Base-by-base conservation (phyloP, 92 coral and sea anemone genomes). In the Metridium senile region DNA sequence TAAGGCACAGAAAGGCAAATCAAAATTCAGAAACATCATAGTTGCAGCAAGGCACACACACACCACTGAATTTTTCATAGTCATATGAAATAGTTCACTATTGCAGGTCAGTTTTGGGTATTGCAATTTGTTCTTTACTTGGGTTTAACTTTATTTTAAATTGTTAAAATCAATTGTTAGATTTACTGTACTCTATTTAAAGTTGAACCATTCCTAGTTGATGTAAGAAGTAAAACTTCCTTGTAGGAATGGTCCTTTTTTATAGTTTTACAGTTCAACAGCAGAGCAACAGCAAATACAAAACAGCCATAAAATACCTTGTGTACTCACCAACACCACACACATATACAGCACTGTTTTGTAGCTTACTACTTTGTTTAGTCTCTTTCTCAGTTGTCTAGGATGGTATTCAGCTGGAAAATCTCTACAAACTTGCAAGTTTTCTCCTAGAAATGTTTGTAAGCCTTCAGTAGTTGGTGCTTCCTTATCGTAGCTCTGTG, bases 381-480 rank as follows among this genome's bases (percentile, higher is more conserved):
- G 16, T 28, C 69, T 30, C 69, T 63, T 63, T 27, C 69, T 31
- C 69, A 63, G 69, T 63, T 63, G 69, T 28, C 69, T 63, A 29
- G 31, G 45, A 22, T 39, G 49, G 49, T 13, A 39, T 39, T 63
- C 29, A 28, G 45, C 69, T 30, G 69, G 0, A 18, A 31, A 28
- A 21, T 28, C 45, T 23, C 25, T 63, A n/a, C 11, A 28, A 63
- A 63, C 45, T 11, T 29, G 69, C 13, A n/a, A 28, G 45, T 11
- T 28, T 28, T 28, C 59, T 63, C 43, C 39, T 23, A 7, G 20
- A 31, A 31, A 63, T 63, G 69, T 30, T 63, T 30, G 19, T 30
- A 63, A 63, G 28, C 69, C 10, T 28, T 11, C 7, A 26, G 69
- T 6, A 28, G 69, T 28, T 28, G 69, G 10, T 28, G 11, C 3